Evolutionary conservation across 1,140 invertebrate genomes (phyloP).

Genomic region (Zaprionus nigranus): DNA sequence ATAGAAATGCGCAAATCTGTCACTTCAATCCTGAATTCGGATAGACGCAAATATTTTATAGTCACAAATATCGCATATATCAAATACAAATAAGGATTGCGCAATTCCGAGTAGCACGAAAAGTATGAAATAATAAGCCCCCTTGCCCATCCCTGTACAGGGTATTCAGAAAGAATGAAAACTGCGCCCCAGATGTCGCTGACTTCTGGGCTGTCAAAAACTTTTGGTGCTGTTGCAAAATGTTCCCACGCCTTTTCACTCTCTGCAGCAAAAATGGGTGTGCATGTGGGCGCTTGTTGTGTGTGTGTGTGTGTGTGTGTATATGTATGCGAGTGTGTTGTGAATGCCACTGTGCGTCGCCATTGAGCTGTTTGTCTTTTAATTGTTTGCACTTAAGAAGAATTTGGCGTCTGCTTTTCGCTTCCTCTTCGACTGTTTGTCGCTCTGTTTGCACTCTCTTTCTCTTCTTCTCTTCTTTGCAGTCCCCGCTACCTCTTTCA

Average conservation of each 20-base stretch:
- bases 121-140: background rate
- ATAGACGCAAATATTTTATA: background rate
- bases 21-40: too few relatives aligned
- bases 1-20: too few relatives aligned
- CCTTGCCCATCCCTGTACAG: background rate
- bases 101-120: background rate
- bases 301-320: slow-evolving; percentile 25
- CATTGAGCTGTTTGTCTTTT: slow-evolving; percentile 81
- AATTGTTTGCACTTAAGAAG: slow-evolving; percentile 80
- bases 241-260: slow-evolving; percentile 48
- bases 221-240: slow-evolving; percentile 60
- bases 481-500: slow-evolving; percentile 32
- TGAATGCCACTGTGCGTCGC: slow-evolving; percentile 28
- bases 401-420: slow-evolving; percentile 47
- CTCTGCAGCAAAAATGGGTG: slow-evolving; percentile 16
- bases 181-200: slow-evolving; percentile 68
- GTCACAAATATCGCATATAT: too few relatives aligned
- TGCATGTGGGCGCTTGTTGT: slow-evolving; percentile 13
- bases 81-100: too few relatives aligned
- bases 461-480: slow-evolving; percentile 28
- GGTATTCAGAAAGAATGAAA: slow-evolving; percentile 41
- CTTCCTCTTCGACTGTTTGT: background rate
- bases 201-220: slow-evolving; percentile 75
- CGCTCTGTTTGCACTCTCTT: background rate
- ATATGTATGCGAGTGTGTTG: slow-evolving; percentile 21